Evolutionary conservation across 2,113 vertebrate species (phyloP).

Genomic region (Eubucco bourcierii): DNA sequence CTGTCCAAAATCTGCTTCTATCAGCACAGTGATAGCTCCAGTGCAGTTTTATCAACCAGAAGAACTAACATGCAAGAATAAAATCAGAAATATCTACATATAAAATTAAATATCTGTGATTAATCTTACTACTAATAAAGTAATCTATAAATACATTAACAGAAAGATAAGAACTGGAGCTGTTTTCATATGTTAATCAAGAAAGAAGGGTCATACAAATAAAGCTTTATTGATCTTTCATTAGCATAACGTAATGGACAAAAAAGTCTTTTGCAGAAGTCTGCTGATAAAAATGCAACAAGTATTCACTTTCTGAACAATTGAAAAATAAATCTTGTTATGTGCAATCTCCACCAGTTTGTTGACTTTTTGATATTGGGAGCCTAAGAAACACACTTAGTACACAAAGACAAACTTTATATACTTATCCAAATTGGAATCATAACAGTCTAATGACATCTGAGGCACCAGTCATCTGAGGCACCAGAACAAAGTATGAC

Average conservation of each 20-base stretch:
- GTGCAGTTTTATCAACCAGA: not conserved
- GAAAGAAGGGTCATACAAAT: not conserved
- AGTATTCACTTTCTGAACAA: not conserved
- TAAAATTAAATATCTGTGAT: not conserved
- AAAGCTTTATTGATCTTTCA: not conserved
- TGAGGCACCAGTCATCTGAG: too few species aligned
- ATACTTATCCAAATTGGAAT: not conserved
- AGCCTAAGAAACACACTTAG: not conserved
- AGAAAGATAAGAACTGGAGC: not conserved
- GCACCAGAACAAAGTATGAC: too few species aligned
- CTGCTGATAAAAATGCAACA: not conserved
- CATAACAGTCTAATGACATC: not conserved
- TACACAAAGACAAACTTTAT: not conserved
- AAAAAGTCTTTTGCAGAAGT: not conserved
- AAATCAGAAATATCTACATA: not conserved
- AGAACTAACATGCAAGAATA: not conserved
- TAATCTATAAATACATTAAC: not conserved
- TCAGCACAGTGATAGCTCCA: not conserved
- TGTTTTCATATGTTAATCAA: not conserved
- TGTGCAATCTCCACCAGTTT: not conserved
- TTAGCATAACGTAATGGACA: not conserved
- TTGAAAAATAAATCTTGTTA: not conserved
- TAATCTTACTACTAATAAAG: not conserved
- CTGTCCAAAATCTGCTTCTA: constrained; percentile 11
- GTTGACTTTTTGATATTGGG: not conserved